Base-by-base conservation (phyloP, 2,113 vertebrate species). In the Phyllopteryx taeniolatus region DNA sequence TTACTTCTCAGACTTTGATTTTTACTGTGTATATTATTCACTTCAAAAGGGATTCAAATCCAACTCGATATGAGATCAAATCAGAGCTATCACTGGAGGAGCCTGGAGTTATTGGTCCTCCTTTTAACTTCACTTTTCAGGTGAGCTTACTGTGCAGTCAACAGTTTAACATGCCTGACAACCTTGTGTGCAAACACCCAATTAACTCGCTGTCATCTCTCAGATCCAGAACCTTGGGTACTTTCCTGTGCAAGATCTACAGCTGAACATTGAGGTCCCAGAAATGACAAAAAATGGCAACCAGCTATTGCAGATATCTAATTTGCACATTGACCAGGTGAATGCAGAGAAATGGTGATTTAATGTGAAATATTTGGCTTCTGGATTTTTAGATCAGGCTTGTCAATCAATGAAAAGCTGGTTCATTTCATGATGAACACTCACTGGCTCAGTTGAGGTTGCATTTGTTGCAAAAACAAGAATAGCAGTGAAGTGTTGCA, bases 211-310 rank as follows among this genome's bases (percentile, higher is more conserved):
- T 46, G 8, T 59, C 73, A 33, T 63, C 53, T 71, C 42, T 73
- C 90, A 99, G 97, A 91, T 99, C 63, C 95, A 97, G 82, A 99
- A 99, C 80, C 81, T 98, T 56, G 96, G 95, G 9, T 93, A 95
- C 62, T 98, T 98, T 79, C 94, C 96, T 0, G 86, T 98, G 8
- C 93, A 90, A 0, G 92, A 93, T 43, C 82, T 97, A 70, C 92
- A 89, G 78, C 84, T 99, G 74, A 95, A 91, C 71, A 90, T 98
- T 68, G 94, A 94, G 0, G 10, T 97, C 14, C 96, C 95, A 0
- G 86, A 94, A 15, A 92, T 95, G 88, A 97, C 96, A 0, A 90
- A 91, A 75, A 94, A 91, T 0, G 95, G 94, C 27, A 97, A 95
- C 87, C 93, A 93, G 14, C 94, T 99, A 22, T 86, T 99, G 73